Conservation (phyloP, 2,113 vertebrate species). For the Eptesicus fuscus region DNA sequence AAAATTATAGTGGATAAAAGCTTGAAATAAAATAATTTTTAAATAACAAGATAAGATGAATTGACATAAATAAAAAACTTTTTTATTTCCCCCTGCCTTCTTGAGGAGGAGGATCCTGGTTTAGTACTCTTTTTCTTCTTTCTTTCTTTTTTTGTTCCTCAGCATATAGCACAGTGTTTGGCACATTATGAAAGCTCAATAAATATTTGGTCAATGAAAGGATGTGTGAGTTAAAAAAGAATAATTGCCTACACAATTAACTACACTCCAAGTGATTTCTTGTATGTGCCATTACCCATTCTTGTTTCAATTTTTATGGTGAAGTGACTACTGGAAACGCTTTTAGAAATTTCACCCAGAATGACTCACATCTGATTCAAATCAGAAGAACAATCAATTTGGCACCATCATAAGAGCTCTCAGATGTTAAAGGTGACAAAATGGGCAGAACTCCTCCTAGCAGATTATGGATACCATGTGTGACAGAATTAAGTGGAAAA, state of each 20-base stretch:
- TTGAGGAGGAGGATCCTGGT: background rate
- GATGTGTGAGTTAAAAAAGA: conserved; percentile 11
- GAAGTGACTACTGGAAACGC: conserved; percentile 43
- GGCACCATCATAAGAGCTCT: conserved; percentile 48
- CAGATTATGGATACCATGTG: conserved; percentile 74
- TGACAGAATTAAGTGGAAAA: conserved; percentile 68
- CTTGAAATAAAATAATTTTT: background rate
- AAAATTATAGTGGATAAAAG: background rate
- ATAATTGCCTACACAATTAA: conserved; percentile 18
- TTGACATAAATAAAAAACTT: background rate
- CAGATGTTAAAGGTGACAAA: conserved; percentile 76
- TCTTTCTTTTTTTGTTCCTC: background rate
- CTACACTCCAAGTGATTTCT: background rate
- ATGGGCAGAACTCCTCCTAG: conserved; percentile 67
- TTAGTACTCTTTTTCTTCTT: background rate
- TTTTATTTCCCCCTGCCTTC: background rate
- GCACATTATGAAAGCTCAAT: background rate
- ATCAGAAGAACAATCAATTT: conserved; percentile 71
- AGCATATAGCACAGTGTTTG: background rate
- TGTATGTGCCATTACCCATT: conserved; percentile 22
- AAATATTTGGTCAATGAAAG: conserved; percentile 53
- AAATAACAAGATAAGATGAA: background rate
- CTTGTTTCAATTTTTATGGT: conserved; percentile 37
- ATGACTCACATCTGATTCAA: conserved; percentile 63
- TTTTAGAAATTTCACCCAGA: conserved; percentile 26